Evolutionary conservation across 2,888 invertebrate species (phyloP), one percentile per base, ranked within the genome.

Genomic region (Drosophila antonietae): DNA sequence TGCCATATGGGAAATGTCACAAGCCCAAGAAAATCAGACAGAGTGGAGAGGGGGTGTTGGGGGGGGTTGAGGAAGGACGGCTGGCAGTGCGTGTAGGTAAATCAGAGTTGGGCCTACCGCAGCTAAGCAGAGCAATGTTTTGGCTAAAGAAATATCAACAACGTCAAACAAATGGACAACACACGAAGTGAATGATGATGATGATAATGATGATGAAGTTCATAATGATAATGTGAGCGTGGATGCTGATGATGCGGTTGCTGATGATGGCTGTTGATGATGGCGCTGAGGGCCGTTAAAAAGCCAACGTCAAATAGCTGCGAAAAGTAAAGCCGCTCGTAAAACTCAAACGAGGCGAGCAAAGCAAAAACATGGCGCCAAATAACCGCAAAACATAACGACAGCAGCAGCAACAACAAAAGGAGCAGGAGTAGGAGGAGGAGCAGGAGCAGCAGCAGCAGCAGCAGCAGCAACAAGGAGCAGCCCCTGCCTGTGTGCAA

Each of bases 361-460:
- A 73, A 81, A 81, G 66, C 72, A 90, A 82, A 81, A 88, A 87
- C 84, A 81, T 90, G 90, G 89, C 89, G 89, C 89, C 89, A 90
- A 87, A 90, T 90, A 90, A 88, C 83, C 90, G 84, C 90, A 90
- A 51, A 86, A 80, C 90, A 90, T 90, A 84, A 89, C 86, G 86
- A 68, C 77, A 81, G 69, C 62, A 62, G 64, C 64, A 69, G 28
- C 68, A 63, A 31, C 60, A 73, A 47, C 52, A 52, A 4, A 6
- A 20, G 20, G 20, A 20, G 20, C 1, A 20, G 20, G 20, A 20
- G 20, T 20, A 20, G 20, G 20, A 20, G 20, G 20, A 28, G 28
- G 28, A 28, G 23, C 2, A 82, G 67, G 74, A 81, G 65, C 62
- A 59, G 58, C 62, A 70, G 44, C 63, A 63, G 41, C 60, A 70